Evolutionary conservation across 2,113 vertebrate species (phyloP).

Genomic region (Boulengeromyrus knoepffleri): DNA sequence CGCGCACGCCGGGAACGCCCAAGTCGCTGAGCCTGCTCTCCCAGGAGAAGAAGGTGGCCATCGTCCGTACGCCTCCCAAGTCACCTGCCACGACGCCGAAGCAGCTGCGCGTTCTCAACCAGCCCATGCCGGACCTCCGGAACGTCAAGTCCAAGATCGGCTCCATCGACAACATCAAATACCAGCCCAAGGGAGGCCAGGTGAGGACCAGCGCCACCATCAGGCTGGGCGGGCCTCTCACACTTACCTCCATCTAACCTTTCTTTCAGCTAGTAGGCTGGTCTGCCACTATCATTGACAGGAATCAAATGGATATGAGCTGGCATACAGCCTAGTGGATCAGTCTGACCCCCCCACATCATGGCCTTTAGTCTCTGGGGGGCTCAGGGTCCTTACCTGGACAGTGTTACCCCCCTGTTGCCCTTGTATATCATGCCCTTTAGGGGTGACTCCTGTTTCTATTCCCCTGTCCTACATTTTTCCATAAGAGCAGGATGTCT

Average conservation of each 20-base stretch:
- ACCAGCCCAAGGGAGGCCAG: constrained; percentile 91
- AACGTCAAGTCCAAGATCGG: constrained; percentile 92
- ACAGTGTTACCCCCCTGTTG: neutral
- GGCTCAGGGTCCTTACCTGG: neutral
- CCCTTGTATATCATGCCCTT: neutral
- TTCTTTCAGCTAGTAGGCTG: neutral
- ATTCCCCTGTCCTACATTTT: neutral
- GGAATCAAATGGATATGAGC: neutral
- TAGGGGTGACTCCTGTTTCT: neutral
- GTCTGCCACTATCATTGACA: neutral
- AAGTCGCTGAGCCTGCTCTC: constrained; percentile 81
- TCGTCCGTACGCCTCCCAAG: constrained; percentile 90
- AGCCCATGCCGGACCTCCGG: constrained; percentile 87
- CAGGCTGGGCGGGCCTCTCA: neutral
- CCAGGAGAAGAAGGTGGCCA: constrained; percentile 90
- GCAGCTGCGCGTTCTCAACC: constrained; percentile 84
- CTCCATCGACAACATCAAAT: constrained; percentile 84
- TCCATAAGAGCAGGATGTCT: neutral
- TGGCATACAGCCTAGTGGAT: neutral
- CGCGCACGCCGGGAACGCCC: constrained; percentile 84
- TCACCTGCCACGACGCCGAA: constrained; percentile 81
- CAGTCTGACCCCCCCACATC: neutral
- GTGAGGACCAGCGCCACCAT: constrained; percentile 51
- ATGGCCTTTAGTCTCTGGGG: neutral
- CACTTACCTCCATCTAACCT: neutral